These are phyloP conservation scores for Oreohelix idahoensis DNA, from an alignment of 1,140 invertebrate genomes.

Conservation along the genomic window DNA sequence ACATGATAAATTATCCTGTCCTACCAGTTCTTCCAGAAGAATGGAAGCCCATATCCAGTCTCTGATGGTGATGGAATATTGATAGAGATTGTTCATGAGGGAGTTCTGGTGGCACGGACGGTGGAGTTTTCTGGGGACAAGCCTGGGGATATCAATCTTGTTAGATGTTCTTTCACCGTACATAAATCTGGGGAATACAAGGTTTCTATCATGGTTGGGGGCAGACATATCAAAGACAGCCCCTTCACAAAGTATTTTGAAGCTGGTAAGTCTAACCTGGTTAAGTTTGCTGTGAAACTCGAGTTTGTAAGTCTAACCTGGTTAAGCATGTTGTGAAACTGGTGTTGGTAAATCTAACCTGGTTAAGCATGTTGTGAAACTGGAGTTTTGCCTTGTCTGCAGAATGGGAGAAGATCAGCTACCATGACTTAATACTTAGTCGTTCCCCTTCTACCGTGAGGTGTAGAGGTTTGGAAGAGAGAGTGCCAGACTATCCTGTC, in stretches of 20 bases:
- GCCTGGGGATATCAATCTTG: constrained; percentile 87
- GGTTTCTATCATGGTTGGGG: constrained; percentile 87
- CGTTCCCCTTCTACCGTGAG: too few relatives aligned
- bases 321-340: too few relatives aligned
- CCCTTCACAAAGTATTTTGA: constrained; percentile 80
- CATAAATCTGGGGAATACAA: constrained; percentile 90
- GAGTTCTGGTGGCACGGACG: constrained; percentile 86
- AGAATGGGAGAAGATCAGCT: too few relatives aligned
- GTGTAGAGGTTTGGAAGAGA: too few relatives aligned
- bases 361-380: too few relatives aligned
- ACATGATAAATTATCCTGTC: background rate
- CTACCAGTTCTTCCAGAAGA: constrained; percentile 88
- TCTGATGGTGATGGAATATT: constrained; percentile 90
- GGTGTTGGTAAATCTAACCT: too few relatives aligned
- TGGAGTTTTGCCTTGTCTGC: too few relatives aligned
- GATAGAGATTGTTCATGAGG: constrained; percentile 88
- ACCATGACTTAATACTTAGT: too few relatives aligned
- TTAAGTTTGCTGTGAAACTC: too few relatives aligned
- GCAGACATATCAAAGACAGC: constrained; percentile 79
- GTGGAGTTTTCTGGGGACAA: constrained; percentile 86
- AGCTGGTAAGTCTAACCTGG: constrained; percentile 78
- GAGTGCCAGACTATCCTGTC: too few relatives aligned
- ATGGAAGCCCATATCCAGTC: constrained; percentile 92
- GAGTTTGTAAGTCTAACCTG: too few relatives aligned
- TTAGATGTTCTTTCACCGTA: constrained; percentile 91